Conservation (phyloP, 2,888 invertebrate genomes). For the Drosophila buzzatii region DNA sequence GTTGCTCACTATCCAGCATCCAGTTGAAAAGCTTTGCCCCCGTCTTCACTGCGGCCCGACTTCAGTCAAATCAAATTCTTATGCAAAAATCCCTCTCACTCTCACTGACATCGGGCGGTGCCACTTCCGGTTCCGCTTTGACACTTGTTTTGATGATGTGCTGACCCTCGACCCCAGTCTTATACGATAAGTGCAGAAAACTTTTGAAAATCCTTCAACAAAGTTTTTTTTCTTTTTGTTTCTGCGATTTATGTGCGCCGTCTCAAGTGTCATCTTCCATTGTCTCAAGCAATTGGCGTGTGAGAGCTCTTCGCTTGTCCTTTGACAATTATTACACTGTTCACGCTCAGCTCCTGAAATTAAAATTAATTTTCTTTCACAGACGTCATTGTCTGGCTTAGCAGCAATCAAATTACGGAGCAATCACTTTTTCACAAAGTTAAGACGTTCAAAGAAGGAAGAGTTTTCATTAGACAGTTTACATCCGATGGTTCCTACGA, state of each 20-base stretch:
- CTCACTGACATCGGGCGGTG: constrained; percentile 31
- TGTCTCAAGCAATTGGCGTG: constrained; percentile 54
- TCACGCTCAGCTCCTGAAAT: constrained; percentile 63
- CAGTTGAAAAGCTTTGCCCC: constrained; percentile 5
- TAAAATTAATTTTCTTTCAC: constrained; percentile 64
- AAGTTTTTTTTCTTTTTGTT: constrained; percentile 36
- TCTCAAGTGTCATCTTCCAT: constrained; percentile 77
- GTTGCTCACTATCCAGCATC: constrained; percentile 5
- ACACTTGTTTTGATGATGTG: constrained; percentile 71
- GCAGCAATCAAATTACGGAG: constrained; percentile 28
- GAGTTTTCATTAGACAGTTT: background rate
- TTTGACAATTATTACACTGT: constrained; percentile 67
- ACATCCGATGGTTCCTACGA: background rate
- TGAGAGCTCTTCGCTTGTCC: constrained; percentile 38
- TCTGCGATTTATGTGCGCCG: constrained; percentile 58
- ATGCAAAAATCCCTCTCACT: constrained; percentile 56
- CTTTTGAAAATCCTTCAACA: constrained; percentile 70
- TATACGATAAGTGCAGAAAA: constrained; percentile 64
- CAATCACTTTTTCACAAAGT: constrained; percentile 8
- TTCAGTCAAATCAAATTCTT: constrained; percentile 74
- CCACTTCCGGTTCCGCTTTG: constrained; percentile 78
- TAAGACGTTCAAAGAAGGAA: background rate
- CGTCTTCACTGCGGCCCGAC: constrained; percentile 64
- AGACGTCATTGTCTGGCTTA: constrained; percentile 56
- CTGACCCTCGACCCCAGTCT: background rate